phyloP scores from a whole-genome alignment of 2,113 vertebrate species.

The Electrona antarctica region DNA sequence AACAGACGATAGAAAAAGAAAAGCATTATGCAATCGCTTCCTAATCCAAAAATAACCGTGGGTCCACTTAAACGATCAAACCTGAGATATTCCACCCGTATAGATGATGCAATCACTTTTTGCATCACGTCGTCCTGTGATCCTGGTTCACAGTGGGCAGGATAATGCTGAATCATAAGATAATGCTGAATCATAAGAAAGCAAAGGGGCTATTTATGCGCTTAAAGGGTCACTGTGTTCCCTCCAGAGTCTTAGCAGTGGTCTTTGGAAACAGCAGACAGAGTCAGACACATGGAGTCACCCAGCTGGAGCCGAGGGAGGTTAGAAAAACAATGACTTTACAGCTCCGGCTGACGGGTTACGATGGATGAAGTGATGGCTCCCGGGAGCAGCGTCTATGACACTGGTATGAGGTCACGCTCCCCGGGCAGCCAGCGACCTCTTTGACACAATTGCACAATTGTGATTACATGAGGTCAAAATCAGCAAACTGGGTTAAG shows the following conservation, averaged over 20 bases:
- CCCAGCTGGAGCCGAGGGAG: conserved; percentile 24
- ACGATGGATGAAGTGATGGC: neutral
- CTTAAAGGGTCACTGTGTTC: neutral
- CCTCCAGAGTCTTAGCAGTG: neutral
- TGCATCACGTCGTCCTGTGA: conserved; percentile 8
- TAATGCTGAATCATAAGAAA: conserved; percentile 1
- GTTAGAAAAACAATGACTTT: conserved; percentile 21
- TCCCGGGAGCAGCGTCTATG: neutral
- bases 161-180: neutral
- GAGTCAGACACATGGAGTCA: conserved; percentile 22
- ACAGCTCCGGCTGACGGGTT: neutral
- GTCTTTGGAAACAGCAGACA: conserved; percentile 7
- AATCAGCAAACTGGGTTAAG: neutral
- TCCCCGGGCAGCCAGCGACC: conserved; percentile 21
- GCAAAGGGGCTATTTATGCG: conserved; percentile 17
- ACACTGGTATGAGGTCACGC: neutral
- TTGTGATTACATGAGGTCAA: conserved; percentile 1
- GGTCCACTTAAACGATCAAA: conserved; percentile 11
- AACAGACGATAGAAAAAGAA: conserved; percentile 3
- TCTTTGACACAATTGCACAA: neutral
- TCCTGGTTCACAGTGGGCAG: neutral
- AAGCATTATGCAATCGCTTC: neutral
- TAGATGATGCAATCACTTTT: neutral
- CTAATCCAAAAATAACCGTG: conserved; percentile 2
- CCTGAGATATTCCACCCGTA: neutral